Conservation (phyloP, 1,140 invertebrate genomes). For the Tetragonula clypearis region DNA sequence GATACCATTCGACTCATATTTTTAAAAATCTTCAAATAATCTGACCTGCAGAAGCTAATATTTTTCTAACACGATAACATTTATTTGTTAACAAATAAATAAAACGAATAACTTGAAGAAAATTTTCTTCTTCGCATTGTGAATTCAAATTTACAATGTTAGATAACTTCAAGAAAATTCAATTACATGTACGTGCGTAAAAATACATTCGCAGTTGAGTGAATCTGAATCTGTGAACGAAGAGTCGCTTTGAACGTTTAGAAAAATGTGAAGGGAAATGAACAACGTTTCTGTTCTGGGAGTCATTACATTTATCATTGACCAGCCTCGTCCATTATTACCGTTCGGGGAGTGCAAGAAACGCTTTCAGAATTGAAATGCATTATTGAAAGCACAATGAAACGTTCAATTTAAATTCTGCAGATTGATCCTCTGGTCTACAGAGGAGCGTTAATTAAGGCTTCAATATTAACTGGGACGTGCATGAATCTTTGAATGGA, state of each 20-base stretch:
- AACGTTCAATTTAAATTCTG: conserved; percentile 45
- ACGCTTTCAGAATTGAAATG: conserved; percentile 14
- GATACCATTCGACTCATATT: too few species aligned
- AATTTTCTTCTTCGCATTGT: background rate
- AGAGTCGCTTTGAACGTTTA: background rate
- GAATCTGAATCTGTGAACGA: background rate
- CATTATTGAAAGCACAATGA: conserved; percentile 30
- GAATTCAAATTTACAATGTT: background rate
- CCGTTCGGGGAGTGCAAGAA: background rate
- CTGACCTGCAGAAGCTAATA: too few species aligned
- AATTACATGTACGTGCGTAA: background rate
- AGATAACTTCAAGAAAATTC: background rate
- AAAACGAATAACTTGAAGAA: background rate
- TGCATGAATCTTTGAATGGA: conserved; percentile 27
- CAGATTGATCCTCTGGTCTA: background rate
- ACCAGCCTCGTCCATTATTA: background rate
- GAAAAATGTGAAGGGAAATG: background rate
- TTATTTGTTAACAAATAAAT: too few species aligned
- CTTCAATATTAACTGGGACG: conserved; percentile 31
- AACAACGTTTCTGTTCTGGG: background rate
- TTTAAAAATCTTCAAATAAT: background rate
- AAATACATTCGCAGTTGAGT: background rate
- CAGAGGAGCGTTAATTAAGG: conserved; percentile 24
- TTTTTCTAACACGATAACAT: too few species aligned
- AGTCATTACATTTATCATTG: background rate